These are phyloP conservation scores for Circaetus cinerascens DNA, from an alignment of 2,113 vertebrate species.

Conservation along the genomic window DNA sequence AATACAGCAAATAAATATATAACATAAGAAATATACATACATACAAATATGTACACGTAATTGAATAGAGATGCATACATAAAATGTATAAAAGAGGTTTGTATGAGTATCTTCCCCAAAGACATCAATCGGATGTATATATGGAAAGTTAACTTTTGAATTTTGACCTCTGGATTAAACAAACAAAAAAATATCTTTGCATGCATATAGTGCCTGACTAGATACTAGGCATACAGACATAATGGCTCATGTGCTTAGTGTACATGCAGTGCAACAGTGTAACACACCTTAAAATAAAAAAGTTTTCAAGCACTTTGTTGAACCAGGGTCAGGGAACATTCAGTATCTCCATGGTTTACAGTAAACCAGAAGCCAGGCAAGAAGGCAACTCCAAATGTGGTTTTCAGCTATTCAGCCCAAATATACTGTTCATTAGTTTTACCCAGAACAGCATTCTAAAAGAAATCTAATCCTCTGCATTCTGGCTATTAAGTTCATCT, in stretches of 20 bases:
- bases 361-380: neutral
- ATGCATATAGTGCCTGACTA: neutral
- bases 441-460: neutral
- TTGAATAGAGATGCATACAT: neutral
- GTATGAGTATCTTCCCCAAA: neutral
- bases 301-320: neutral
- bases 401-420: neutral
- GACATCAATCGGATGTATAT: neutral
- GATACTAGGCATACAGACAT: neutral
- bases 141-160: neutral
- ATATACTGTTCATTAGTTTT: rapidly evolving
- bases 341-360: neutral
- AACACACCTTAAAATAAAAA: neutral
- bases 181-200: neutral
- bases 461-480: neutral
- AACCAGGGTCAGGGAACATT: neutral
- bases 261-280: neutral
- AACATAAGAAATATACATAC: neutral
- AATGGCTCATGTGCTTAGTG: neutral
- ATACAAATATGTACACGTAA: neutral
- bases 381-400: neutral
- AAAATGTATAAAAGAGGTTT: neutral
- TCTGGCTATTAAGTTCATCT: neutral
- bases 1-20: neutral
- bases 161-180: neutral